phyloP scores from a whole-genome alignment of 2,797 vertebrate species.

The Siniperca scherzeri region DNA sequence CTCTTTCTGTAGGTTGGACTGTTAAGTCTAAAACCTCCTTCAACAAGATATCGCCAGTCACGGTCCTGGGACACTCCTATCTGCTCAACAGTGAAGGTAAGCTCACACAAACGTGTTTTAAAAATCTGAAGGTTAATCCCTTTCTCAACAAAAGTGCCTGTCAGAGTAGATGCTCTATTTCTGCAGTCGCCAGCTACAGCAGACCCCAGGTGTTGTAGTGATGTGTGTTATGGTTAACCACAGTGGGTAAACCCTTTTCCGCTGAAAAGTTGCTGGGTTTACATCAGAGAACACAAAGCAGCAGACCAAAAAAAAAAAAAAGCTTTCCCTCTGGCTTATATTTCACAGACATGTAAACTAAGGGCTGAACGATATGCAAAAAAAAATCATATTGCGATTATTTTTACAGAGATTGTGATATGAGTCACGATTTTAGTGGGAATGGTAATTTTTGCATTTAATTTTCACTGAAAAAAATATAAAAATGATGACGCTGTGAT shows the following conservation, averaged over 20 bases:
- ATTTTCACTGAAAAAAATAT: too few species aligned
- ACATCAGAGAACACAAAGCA: slow-evolving; percentile 5
- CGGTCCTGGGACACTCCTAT: slow-evolving; percentile 88
- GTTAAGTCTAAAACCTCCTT: slow-evolving; percentile 93
- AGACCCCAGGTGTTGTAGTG: slow-evolving; percentile 19
- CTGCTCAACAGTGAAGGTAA: slow-evolving; percentile 90
- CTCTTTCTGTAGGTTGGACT: slow-evolving; percentile 88
- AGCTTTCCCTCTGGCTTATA: not conserved
- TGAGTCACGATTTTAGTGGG: too few species aligned
- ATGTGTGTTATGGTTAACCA: slow-evolving; percentile 40
- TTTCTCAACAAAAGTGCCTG: not conserved
- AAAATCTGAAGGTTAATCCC: not conserved
- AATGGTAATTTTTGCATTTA: too few species aligned
- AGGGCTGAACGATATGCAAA: too few species aligned
- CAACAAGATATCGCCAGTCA: slow-evolving; percentile 90
- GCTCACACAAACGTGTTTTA: not conserved
- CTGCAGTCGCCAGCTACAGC: not conserved
- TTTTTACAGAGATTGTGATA: too few species aligned
- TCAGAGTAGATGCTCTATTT: not conserved
- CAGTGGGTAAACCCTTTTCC: not conserved
- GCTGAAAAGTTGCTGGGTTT: not conserved
- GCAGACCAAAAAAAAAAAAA: not conserved
- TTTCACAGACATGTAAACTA: not conserved
- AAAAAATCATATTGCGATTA: too few species aligned
- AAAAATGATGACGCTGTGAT: too few species aligned